Evolutionary conservation across 2,888 invertebrate species (phyloP).

Genomic region (Anaspis maculata): DNA sequence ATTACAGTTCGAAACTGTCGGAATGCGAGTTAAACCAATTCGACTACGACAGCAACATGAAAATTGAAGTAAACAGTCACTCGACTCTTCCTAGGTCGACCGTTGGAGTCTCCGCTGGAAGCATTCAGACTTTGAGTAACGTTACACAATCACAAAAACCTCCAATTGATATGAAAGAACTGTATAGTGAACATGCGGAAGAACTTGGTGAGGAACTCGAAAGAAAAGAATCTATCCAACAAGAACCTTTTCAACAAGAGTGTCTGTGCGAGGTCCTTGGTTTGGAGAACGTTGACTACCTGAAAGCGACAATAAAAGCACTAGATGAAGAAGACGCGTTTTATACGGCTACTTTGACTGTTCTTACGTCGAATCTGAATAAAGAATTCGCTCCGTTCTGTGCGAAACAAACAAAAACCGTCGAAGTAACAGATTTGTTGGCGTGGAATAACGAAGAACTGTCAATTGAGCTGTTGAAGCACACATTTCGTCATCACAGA

Average conservation of each 20-base stretch:
- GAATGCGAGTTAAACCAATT: too few species aligned
- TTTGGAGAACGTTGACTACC: constrained; percentile 1
- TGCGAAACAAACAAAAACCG: constrained; percentile 15
- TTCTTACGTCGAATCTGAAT: background rate
- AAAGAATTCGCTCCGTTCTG: background rate
- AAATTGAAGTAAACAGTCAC: too few species aligned
- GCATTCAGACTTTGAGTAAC: too few species aligned
- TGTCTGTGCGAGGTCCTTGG: constrained; percentile 22
- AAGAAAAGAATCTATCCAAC: too few species aligned
- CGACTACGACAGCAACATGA: too few species aligned
- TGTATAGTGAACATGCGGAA: too few species aligned
- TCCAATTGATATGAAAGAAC: too few species aligned
- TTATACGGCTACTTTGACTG: constrained; percentile 7
- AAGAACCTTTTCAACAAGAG: constrained; percentile 23
- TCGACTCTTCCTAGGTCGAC: too few species aligned
- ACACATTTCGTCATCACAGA: constrained; percentile 44
- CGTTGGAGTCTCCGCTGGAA: too few species aligned
- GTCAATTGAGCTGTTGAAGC: constrained; percentile 44
- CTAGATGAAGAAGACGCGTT: constrained; percentile 15
- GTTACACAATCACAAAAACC: too few species aligned
- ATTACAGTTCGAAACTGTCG: too few species aligned
- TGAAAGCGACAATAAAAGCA: background rate
- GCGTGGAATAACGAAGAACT: constrained; percentile 48
- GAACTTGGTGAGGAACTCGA: too few species aligned
- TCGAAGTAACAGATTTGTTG: constrained; percentile 30